Base-by-base conservation (phyloP, 2,797 vertebrate genomes). In the Serranus cabrilla region DNA sequence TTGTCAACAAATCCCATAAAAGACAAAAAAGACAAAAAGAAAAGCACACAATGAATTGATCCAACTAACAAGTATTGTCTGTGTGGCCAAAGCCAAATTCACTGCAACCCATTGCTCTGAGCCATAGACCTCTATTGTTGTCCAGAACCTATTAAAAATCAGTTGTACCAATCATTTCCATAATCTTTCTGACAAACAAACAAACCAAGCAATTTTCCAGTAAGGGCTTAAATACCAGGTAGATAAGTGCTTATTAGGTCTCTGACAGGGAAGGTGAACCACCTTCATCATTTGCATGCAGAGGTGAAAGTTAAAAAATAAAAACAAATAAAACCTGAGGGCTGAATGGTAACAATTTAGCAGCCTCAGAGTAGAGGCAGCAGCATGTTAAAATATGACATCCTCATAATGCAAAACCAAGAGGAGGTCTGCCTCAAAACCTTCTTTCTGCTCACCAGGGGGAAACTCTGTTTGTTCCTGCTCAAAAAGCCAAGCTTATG, bases 321-420 rank as follows among this genome's bases (percentile, higher is more conserved):
- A 7, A 12, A 46, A 17, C 18, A 51, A n/a, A n/a, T 45, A 18
- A 43, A 50, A 50, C n/a, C 8, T 37, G 40, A 45, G 5, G 60
- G 51, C 21, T 54, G 18, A 70, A 54, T 60, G 13, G 16, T 75
- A 39, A 34, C 27, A 46, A 4, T 58, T 50, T 39, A 43, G 49
- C 0, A 13, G 7, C 51, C n/a, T 50, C 9, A 64, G 25, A 51
- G 46, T 25, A 13, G 31, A 47, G 51, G 54, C 64, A n/a, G 18
- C 46, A 74, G 39, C 37, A 16, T 59, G 40, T 16, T 42, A 23
- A 59, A 47, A 50, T 1, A 64, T 40, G 12, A 58, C n/a, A 40
- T 47, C 50, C 34, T 20, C 12, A 37, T n/a, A 52, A 45, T 74
- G 51, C 43, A 68, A 3, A 46, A 45, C 45, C 46, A 27, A 54